Evolutionary conservation across 92 coral and sea anemone species (phyloP).

Genomic region (Paramuricea clavata): DNA sequence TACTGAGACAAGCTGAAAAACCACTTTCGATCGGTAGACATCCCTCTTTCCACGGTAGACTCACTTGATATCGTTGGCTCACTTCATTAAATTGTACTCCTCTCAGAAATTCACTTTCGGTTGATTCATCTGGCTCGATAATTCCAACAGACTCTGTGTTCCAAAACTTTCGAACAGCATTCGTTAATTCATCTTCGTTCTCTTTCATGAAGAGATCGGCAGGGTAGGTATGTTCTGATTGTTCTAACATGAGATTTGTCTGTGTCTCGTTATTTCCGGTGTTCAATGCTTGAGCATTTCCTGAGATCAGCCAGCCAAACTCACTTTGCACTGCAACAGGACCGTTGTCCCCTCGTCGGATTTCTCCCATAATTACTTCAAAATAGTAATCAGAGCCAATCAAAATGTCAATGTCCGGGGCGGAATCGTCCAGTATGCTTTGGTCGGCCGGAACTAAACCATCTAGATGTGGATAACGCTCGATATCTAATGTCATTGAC

Average conservation of each 20-base stretch:
- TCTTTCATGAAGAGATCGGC: background rate
- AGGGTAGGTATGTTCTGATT: background rate
- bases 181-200: background rate
- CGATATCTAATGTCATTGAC: background rate
- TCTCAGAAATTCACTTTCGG: background rate
- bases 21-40: background rate
- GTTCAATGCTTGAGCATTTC: background rate
- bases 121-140: background rate
- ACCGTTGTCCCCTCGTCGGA: background rate
- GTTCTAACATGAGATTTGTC: background rate
- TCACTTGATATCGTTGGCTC: background rate
- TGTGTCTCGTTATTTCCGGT: background rate
- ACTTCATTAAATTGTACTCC: background rate
- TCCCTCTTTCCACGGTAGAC: conserved; percentile 17
- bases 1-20: background rate
- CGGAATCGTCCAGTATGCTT: background rate
- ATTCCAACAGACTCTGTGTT: background rate
- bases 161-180: background rate
- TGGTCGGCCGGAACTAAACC: background rate
- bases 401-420: background rate
- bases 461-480: background rate
- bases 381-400: background rate
- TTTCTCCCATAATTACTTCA: background rate
- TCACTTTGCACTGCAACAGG: background rate
- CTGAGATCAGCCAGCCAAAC: background rate